phyloP scores from a whole-genome alignment of 2,113 vertebrate species.

The Litocranius walleri region DNA sequence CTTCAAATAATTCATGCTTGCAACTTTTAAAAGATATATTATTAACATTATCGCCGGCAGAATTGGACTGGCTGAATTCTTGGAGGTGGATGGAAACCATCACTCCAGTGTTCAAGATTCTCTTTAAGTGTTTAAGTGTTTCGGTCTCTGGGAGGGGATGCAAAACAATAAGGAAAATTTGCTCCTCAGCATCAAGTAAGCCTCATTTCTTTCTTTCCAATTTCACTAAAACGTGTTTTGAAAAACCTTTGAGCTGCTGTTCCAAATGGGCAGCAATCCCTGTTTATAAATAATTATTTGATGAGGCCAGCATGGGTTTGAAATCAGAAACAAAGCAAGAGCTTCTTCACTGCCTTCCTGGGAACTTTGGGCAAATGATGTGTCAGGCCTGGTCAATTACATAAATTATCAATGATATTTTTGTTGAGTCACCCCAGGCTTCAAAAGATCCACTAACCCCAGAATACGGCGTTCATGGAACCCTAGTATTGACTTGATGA shows the following conservation, averaged over 20 bases:
- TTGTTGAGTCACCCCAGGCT: conserved; percentile 3
- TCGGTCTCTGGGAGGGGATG: neutral
- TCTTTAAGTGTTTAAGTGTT: conserved; percentile 43
- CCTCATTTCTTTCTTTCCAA: neutral
- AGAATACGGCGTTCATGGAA: neutral
- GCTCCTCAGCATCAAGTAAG: neutral
- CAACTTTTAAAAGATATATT: conserved; percentile 67
- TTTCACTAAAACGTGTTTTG: neutral
- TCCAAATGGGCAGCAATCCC: neutral
- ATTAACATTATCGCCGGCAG: conserved; percentile 58
- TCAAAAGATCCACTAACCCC: conserved; percentile 16
- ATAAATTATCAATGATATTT: conserved; percentile 33
- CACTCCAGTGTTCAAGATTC: neutral
- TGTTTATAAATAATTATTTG: neutral
- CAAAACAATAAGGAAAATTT: neutral
- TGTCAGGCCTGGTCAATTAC: neutral
- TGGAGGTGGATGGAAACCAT: conserved; percentile 51
- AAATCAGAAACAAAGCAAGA: neutral
- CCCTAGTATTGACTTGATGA: conserved; percentile 22
- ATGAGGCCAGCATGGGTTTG: neutral
- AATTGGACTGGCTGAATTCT: conserved; percentile 35
- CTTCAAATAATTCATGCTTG: conserved; percentile 73
- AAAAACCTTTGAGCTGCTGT: neutral
- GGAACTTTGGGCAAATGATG: neutral
- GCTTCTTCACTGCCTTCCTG: neutral